Base-by-base conservation (phyloP, 2,113 vertebrate genomes). In the Chionis minor region DNA sequence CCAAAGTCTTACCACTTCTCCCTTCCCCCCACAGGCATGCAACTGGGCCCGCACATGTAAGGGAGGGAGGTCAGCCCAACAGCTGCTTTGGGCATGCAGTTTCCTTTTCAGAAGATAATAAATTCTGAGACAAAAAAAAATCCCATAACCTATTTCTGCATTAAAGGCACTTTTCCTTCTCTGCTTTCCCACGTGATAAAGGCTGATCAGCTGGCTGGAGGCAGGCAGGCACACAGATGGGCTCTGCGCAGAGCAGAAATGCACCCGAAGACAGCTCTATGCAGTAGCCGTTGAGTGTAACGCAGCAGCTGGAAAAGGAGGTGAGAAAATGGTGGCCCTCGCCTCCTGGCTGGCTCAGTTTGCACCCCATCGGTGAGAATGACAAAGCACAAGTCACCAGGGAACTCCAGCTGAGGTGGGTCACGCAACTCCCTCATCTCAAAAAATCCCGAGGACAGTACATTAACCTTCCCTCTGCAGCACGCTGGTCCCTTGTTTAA, bases 231-330 rank as follows among this genome's bases (percentile, higher is more conserved):
- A 20, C 5, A 12, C 5, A 26, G 40, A 20, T 3, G 20, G 72
- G 38, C 42, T 67, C 67, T 18, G 61, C 1, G 0, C n/a, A 14
- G 42, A 69, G 20, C 71, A 5, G 62, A 47, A 5, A 23, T 0
- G 9, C n/a, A 8, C 61, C 14, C 1, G 3, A 33, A 38, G 73
- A 26, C 1, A 4, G 26, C 51, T 69, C 33, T 40, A 0, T 2
- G 27, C 24, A 63, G 72, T 67, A 42, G 51, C 62, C 62, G 19
- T 8, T 1, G 18, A 49, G n/a, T 2, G 3, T 19, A 54, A 49
- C 1, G 8, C 65, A 24, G 58, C 0, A 0, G 22, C 47, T 83
- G 44, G 10, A n/a, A 56, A 40, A 62, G 51, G n/a, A 54, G 17
- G n/a, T 49, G n/a, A 58, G 66, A 79, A 83, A 78, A 79, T 79